These are phyloP conservation scores for Silurus meridionalis DNA, from an alignment of 2,113 vertebrate genomes.

Conservation along the genomic window DNA sequence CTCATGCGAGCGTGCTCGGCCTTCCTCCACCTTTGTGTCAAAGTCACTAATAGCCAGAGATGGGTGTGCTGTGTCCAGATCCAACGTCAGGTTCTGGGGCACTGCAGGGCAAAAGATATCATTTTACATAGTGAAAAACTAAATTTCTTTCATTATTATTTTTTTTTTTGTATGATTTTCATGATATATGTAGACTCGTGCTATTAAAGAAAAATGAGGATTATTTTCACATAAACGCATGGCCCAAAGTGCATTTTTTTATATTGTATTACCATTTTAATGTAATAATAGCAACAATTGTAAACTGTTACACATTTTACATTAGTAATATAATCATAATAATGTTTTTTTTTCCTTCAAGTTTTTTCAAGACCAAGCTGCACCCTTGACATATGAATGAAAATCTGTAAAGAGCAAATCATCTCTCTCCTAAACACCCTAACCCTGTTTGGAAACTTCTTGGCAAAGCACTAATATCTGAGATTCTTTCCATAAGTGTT, in stretches of 20 bases:
- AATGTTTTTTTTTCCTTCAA: neutral
- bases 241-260: neutral
- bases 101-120: conserved; percentile 52
- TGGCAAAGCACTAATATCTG: neutral
- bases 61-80: conserved; percentile 74
- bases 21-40: conserved; percentile 76
- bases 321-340: too few species aligned
- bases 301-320: too few species aligned
- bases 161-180: neutral
- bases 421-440: neutral
- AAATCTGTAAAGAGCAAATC: neutral
- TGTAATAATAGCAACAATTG: too few species aligned
- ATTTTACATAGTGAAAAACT: neutral
- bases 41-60: conserved; percentile 73
- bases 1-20: conserved; percentile 66
- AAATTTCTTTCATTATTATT: neutral
- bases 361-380: neutral
- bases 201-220: neutral
- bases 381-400: neutral
- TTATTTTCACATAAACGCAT: neutral
- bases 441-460: neutral
- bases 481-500: neutral
- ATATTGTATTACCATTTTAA: too few species aligned
- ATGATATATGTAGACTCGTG: neutral
- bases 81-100: conserved; percentile 78